Base-by-base conservation (phyloP, 2,888 invertebrate genomes). In the Branchinecta sandiegonensis region DNA sequence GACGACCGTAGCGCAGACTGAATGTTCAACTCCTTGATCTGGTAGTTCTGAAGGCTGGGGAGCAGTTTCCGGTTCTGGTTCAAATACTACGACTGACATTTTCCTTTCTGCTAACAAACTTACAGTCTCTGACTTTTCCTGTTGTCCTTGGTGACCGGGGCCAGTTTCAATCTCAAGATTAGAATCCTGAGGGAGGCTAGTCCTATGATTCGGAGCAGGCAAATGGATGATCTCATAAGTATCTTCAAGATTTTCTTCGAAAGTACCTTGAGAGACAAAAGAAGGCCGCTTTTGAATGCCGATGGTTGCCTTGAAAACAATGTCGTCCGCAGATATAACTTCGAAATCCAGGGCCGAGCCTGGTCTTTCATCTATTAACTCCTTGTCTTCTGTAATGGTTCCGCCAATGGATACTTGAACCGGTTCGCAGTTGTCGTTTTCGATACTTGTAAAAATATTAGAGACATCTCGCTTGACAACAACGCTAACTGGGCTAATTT, bases 401-500 rank as follows among this genome's bases (percentile, higher is more conserved):
- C 14, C 11, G 8, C 23, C 63, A 56, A 56, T 56, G n/a, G 63
- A 17, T 56, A 56, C n/a, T 23, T 56, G 63, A 10, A 56, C 63
- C 23, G 63, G 23, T 23, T 56, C 63, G n/a, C 14, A 56, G 11
- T 23, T 56, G n/a, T 17, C 63, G 23, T 56, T 56, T 56, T 56
- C 63, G n/a, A 56, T 56, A 10, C 63, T 56, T 8, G 63, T 56
- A 56, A 17, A 56, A 17, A 56, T 56, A 23, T 56, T 56, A 9
- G 63, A 56, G 10, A 56, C 63, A 56, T 56, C 63, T 56, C 23
- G n/a, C 23, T 23, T 56, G 23, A 56, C 63, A 56, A 56, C 63
- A 17, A 23, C 9, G 63, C 63, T 56, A 17, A 56, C 63, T 56
- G n/a, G 63, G 5, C 17, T 37, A 11, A 23, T 68, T 67, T 68